Evolutionary conservation across 2,888 invertebrate genomes (phyloP), one percentile per base, ranked within the genome.

Genomic region (Volucella inflata): DNA sequence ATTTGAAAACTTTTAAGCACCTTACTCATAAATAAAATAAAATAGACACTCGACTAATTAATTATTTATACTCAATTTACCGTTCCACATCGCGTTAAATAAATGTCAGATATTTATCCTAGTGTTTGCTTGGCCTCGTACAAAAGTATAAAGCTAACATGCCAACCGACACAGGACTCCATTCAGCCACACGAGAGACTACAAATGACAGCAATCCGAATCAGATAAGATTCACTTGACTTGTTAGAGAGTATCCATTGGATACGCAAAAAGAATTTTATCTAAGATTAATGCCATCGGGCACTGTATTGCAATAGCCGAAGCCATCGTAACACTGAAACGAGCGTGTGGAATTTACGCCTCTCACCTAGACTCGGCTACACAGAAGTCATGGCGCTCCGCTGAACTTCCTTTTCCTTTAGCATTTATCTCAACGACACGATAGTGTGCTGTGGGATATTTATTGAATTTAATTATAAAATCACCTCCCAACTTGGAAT

Each of bases 381-480:
- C 75, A 59, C 77, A 74, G 67, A 67, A 72, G 75, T 77, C 85
- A 68, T 64, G 81, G 85, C 85, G 85, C 80, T 81, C 40, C 40
- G 67, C 62, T 50, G 17, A 60, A 67, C 76, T 76, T 72, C 81
- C 68, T 72, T 51, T 76, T 72, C 81, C 68, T 72, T 51, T 62
- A 72, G 60, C 85, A 85, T 85, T 76, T 76, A 85, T 85, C 80
- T 76, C 44, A 16, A 65, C 70, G 74, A 84, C 84, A 84, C 84
- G 80, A 84, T 80, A 80, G 67, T 80, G 74, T 48, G 42, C 65
- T 71, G 67, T 12, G 46, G 85, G 81, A 85, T 85, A 81, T 85
- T 85, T 85, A 85, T 85, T 85, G 85, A 77, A 85, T 85, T 85
- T 85, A 81, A 85, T 85, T 85, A 85, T 81, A 85, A 85, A 85